Percentiles rank a stretch among this genome's conserved stretches.
Conservation (phyloP, 2,888 invertebrate species). For the Diogma glabrata region DNA sequence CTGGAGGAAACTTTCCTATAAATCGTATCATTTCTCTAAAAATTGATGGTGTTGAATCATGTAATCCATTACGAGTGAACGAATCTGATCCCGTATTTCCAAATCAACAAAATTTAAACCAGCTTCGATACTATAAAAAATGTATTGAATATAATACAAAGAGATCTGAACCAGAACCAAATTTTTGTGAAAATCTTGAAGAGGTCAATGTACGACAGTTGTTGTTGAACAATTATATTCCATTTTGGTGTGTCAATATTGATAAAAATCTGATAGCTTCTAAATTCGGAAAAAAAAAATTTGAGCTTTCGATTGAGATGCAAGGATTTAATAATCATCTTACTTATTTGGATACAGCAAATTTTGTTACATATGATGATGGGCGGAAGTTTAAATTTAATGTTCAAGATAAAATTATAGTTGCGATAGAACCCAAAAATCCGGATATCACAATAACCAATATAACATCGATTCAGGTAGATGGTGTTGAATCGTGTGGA, state of each 20-base stretch:
- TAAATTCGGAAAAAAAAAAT: background rate
- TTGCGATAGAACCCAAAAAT: background rate
- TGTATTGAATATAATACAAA: background rate
- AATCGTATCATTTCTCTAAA: background rate
- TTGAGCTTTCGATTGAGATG: background rate
- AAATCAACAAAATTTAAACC: background rate
- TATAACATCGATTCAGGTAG: background rate
- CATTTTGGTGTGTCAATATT: background rate
- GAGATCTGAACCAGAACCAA: background rate
- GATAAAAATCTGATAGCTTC: background rate
- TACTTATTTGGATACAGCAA: background rate
- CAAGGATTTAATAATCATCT: background rate
- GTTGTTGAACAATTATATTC: background rate
- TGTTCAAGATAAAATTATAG: background rate
- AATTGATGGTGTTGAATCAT: background rate
- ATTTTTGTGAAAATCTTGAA: background rate
- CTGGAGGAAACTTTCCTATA: background rate
- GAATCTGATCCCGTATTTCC: background rate
- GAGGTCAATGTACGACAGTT: background rate
- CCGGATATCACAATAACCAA: background rate
- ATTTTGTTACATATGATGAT: background rate
- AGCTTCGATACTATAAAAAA: background rate
- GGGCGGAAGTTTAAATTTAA: background rate
- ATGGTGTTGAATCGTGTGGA: slow-evolving; percentile 1
- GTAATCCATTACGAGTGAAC: too few species aligned